Base-by-base conservation (phyloP, 1,140 invertebrate genomes). In the Heliconius eleuchia region DNA sequence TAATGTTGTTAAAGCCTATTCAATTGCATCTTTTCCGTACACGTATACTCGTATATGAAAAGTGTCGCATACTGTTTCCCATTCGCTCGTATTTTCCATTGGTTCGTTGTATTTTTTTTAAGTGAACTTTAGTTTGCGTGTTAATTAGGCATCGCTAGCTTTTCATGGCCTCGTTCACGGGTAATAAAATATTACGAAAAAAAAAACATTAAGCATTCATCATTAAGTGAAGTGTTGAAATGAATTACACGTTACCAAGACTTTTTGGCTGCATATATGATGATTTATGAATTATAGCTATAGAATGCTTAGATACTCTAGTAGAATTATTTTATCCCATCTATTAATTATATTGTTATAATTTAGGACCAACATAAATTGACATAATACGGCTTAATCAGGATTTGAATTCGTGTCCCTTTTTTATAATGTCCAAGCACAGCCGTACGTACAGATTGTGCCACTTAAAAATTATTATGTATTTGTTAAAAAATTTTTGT, bases 111-210 rank as follows among this genome's bases (percentile, higher is more conserved):
- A 66, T 66, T 66, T 66, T 78, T 23, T 75, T 66, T n/a, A 57
- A 78, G 66, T 74, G 72, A 23, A 55, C 57, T 78, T 74, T 73
- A 78, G 77, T 78, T 78, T 34, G 77, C 77, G 57, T 73, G 72
- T 78, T 78, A 73, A 78, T 78, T 71, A 27, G 60, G 60, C 60
- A 66, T 66, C 60, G 77, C 70, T 74, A 50, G 30, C 23, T 30
- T 75, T 79, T 79, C 39, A 73, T 27, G 52, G 18, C 70, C 73
- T 74, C 78, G 55, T 73, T 79, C 73, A 66, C 37, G 34, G 57
- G 42, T 74, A 79, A 79, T 79, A 71, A 79, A 66, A 55, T 74
- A 55, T 74, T 27, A 50, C 9, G 66, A 57, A 74, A 37, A 37
- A 50, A 30, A 60, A 72, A 27, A 16, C 5, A 30, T 30, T 4